Evolutionary conservation across 2,113 vertebrate genomes (phyloP).

Genomic region (Siphamia tubifer): DNA sequence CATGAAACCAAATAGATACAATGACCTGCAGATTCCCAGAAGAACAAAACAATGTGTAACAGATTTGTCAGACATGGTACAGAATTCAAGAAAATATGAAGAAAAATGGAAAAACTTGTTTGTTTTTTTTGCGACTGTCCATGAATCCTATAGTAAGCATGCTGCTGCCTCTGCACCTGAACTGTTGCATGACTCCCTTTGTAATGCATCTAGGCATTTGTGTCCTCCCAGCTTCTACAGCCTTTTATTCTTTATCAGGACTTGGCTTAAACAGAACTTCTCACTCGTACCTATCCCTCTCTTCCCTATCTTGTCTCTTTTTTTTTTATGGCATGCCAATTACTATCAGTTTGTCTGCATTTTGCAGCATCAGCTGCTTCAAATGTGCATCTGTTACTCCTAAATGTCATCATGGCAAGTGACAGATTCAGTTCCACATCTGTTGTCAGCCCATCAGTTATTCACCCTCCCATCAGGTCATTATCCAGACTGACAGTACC

Average conservation of each 20-base stretch:
- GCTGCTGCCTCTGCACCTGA: not conserved
- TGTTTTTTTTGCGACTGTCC: no score
- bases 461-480: conserved; percentile 10
- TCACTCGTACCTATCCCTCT: no score
- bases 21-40: no score
- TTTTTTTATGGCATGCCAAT: conserved; percentile 41
- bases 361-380: conserved; percentile 23
- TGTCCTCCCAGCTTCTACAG: not conserved
- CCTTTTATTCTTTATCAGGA: not conserved
- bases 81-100: no score
- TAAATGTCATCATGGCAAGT: conserved; percentile 1
- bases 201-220: not conserved
- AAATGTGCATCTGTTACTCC: conserved; percentile 3
- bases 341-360: conserved; percentile 45
- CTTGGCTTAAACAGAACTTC: not conserved
- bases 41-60: not conserved
- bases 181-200: conserved; percentile 12
- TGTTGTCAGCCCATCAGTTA: not conserved
- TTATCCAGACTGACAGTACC: conserved; percentile 7
- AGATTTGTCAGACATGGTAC: no score
- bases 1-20: no score
- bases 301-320: not conserved
- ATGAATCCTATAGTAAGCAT: not conserved
- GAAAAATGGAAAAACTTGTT: no score
- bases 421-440: conserved; percentile 9